Base-by-base conservation (phyloP, 2,888 invertebrate genomes). In the Formica aserva region DNA sequence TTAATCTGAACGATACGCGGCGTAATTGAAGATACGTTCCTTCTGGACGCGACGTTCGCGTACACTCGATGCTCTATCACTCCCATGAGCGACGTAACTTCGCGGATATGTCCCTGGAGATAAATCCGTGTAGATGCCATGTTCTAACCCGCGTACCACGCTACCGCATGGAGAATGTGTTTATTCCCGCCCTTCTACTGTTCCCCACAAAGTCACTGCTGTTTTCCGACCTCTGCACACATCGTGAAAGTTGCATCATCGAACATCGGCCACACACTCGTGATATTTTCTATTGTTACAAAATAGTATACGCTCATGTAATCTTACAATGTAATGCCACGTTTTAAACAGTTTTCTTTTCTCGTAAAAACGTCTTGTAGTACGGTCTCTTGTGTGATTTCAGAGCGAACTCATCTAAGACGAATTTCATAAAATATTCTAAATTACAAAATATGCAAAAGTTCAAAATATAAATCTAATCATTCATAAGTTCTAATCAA, bases 31-130 rank as follows among this genome's bases (percentile, higher is more conserved):
- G 85, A 78, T 66, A 66, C 60, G 83, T 85, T 83, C 65, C 62
- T 63, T 72, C 13, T 62, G 32, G 71, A 66, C 32, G 63, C 84
- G 57, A 74, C 81, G 62, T 55, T 63, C 84, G 52, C 80, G 71
- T 82, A 63, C 66, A 52, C 60, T 57, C 74, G 65, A 66, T 60
- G 75, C 85, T 84, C 86, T 78, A 85, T 85, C 57, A 88, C 83
- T 84, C 88, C 88, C 91, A 66, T 35, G 90, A 88, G 90, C 77
- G 66, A 60, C 85, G 88, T 89, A 88, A 89, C 85, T 87, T 86
- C 75, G 83, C 85, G 87, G 81, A 86, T 87, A 86, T 72, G 60
- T 88, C 91, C 89, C 90, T 18, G 5, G 88, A 86, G 91, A 87
- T 69, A 87, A 91, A 91, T 91, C 91, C 84, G 80, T 74, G 85